Evolutionary conservation across 2,797 vertebrate species (phyloP).

Genomic region (Xyrichtys novacula): DNA sequence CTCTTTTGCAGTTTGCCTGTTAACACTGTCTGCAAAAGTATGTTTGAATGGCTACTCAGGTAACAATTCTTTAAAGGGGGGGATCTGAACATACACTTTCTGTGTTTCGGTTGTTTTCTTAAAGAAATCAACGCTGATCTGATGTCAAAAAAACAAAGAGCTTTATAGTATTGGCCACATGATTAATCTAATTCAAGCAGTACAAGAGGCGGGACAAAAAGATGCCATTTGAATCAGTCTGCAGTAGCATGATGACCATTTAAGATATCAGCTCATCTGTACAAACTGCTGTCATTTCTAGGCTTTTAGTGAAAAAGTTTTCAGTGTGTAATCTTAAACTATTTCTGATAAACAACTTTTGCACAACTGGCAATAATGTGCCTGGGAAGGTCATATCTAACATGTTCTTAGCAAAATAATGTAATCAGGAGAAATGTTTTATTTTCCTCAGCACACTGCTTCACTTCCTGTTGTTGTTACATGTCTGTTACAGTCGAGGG

Average conservation of each 20-base stretch:
- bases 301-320: conserved; percentile 18
- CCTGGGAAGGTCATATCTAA: conserved; percentile 46
- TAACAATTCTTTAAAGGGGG: conserved; percentile 64
- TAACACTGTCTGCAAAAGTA: conserved; percentile 70
- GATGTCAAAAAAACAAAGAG: conserved; percentile 41
- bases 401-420: conserved; percentile 33
- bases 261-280: conserved; percentile 12
- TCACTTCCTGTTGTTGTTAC: conserved; percentile 42
- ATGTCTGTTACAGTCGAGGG: conserved; percentile 27
- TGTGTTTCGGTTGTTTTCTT: conserved; percentile 45
- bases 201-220: conserved; percentile 15
- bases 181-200: conserved; percentile 32
- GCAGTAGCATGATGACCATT: conserved; percentile 31
- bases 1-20: conserved; percentile 70
- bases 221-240: conserved; percentile 34
- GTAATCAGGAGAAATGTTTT: conserved; percentile 26
- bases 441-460: conserved; percentile 13
- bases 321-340: conserved; percentile 37
- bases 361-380: conserved; percentile 59
- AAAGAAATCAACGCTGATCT: conserved; percentile 38
- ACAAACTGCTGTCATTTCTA: conserved; percentile 23
- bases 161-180: conserved; percentile 30
- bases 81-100: conserved; percentile 37
- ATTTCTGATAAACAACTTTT: conserved; percentile 51
- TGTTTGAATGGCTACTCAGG: conserved; percentile 79